Evolutionary conservation across 2,113 vertebrate genomes (phyloP).

Genomic region (Sinocyclocheilus anshuiensis): DNA sequence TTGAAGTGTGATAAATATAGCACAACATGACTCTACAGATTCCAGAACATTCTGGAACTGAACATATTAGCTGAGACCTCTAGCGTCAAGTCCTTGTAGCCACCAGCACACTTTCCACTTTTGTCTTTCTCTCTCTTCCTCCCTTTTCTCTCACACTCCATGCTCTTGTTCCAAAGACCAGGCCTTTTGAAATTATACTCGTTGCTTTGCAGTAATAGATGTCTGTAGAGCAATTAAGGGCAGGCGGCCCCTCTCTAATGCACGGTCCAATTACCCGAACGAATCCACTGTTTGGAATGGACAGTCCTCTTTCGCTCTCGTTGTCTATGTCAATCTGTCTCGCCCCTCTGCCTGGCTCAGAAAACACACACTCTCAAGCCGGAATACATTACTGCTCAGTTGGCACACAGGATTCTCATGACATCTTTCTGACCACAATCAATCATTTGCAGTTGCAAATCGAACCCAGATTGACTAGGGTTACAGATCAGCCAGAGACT

Average conservation of each 20-base stretch:
- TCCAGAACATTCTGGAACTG: not conserved
- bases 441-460: constrained; percentile 4
- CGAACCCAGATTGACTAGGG: constrained; percentile 10
- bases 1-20: not conserved
- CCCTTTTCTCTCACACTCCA: not conserved
- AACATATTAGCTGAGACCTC: not conserved
- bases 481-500: not conserved
- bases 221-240: constrained; percentile 52
- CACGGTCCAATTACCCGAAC: constrained; percentile 62
- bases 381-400: constrained; percentile 32
- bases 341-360: constrained; percentile 21
- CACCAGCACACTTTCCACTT: not conserved
- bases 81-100: not conserved
- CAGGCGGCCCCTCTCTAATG: constrained; percentile 42
- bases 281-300: constrained; percentile 21
- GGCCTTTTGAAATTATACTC: constrained; percentile 43
- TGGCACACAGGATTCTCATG: constrained; percentile 16
- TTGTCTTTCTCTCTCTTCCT: not conserved
- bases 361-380: constrained; percentile 28
- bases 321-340: constrained; percentile 20
- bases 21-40: not conserved
- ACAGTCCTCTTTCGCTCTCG: constrained; percentile 54
- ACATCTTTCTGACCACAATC: constrained; percentile 23
- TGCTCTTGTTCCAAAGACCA: constrained; percentile 14
- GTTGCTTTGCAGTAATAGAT: constrained; percentile 48